Evolutionary conservation across 2,113 vertebrate genomes (phyloP), one percentile per base, ranked within the genome.

Genomic region (Dryoscopus gambensis): DNA sequence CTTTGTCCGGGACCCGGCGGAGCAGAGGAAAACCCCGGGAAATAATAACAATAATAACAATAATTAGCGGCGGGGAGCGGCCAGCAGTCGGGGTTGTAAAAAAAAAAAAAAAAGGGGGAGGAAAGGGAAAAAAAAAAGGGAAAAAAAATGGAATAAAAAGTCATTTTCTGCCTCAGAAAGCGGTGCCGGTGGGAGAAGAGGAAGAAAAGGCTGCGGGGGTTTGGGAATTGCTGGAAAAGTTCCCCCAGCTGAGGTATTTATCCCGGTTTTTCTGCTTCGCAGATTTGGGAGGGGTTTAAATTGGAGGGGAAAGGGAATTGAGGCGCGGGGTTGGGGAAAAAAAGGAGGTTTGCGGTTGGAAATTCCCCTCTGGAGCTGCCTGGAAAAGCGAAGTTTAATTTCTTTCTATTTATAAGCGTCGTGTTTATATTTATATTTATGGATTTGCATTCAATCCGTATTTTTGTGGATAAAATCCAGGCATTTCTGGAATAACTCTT

Each of bases 1-100:
- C n/a, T n/a, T n/a, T 97, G 97, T 98, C 97, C 97, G 35, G 64
- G 88, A 96, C 47, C 47, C 77, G 64, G 27, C 94, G 59, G 94
- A 84, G 93, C 90, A 85, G 85, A 79, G 69, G 27, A 22, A 50
- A 90, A 64, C 3, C 47, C 30, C 25, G 7, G 86, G 83, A 49
- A 90, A 90, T 79, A 79, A 95, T 87, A 25, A 81, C 33, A 90
- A 90, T 79, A 79, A 95, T 87, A 28, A 81, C 33, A 50, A 78
- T 82, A 91, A 93, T 89, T 87, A 83, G 28, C 31, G 33, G 57
- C 2, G 47, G 57, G 63, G 50, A 19, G 69, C 30, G 25, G 76
- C 76, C 71, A 4, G 75, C 55, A 87, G 47, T 42, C 21, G 81
- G 63, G 78, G 53, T 21, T 40, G 70, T 33, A 39, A 82, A 55